Evolutionary conservation across 64 coral and sea anemone genomes (phyloP).

Genomic region (Catalaphyllia jardinei): DNA sequence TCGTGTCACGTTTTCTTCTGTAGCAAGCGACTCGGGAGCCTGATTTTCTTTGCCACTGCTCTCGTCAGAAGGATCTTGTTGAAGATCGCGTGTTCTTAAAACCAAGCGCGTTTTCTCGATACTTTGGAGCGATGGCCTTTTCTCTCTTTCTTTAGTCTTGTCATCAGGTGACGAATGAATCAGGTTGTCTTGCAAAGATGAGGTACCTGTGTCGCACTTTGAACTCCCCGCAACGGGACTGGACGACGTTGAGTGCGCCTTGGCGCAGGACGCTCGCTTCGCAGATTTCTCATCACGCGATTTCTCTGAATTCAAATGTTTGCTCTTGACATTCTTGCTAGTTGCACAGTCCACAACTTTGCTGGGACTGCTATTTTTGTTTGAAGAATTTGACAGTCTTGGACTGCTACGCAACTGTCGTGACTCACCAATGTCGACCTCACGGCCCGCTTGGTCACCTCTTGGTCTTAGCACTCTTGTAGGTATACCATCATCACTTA

Average conservation of each 20-base stretch:
- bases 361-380: not conserved
- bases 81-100: not conserved
- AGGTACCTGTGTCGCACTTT: not conserved
- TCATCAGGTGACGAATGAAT: too few relatives aligned
- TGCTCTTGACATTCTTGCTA: not conserved
- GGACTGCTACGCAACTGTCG: not conserved
- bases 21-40: not conserved
- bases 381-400: not conserved
- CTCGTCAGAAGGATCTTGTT: not conserved
- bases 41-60: slow-evolving; percentile 12
- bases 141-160: not conserved
- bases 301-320: not conserved
- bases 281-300: not conserved
- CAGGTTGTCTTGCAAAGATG: not conserved
- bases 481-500: not conserved
- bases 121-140: not conserved
- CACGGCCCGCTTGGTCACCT: not conserved
- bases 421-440: not conserved
- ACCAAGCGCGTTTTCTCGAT: not conserved
- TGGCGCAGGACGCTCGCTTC: not conserved
- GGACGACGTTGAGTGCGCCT: not conserved
- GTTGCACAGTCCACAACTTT: not conserved
- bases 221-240: not conserved
- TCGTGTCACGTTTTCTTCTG: not conserved
- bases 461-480: not conserved